phyloP scores from a whole-genome alignment of 2,797 vertebrate species.

The Cercopithecus hamlyni region DNA sequence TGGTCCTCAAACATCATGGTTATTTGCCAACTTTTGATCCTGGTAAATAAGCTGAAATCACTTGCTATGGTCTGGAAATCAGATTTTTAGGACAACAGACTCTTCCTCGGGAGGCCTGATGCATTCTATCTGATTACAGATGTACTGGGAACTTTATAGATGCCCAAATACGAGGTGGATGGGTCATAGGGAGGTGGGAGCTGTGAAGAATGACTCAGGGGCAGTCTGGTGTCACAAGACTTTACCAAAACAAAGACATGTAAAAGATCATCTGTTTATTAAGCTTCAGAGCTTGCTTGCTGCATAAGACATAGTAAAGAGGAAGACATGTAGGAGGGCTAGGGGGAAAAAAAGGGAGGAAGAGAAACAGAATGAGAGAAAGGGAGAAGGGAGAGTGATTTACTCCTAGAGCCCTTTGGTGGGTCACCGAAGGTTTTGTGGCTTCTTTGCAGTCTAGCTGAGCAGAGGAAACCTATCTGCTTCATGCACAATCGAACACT shows the following conservation, averaged over 20 bases:
- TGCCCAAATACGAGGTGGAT: not conserved
- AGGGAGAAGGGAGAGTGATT: not conserved
- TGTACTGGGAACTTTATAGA: not conserved
- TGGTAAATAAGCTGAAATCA: conserved; percentile 53
- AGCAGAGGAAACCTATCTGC: conserved; percentile 38
- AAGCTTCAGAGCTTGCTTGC: conserved; percentile 15
- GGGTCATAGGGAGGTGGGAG: not conserved
- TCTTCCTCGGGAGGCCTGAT: not conserved
- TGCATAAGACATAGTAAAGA: conserved; percentile 13
- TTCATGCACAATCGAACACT: conserved; percentile 71
- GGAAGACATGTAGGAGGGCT: not conserved
- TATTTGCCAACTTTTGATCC: conserved; percentile 46
- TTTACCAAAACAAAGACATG: not conserved
- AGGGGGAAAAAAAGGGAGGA: not conserved
- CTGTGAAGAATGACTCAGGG: not conserved
- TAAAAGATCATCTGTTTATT: not conserved
- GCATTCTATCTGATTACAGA: not conserved
- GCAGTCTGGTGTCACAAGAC: not conserved
- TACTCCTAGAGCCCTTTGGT: not conserved
- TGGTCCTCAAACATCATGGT: not conserved
- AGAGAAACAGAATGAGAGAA: not conserved
- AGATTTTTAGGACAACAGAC: conserved; percentile 41
- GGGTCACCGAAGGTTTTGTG: not conserved
- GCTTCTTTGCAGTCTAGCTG: conserved; percentile 41
- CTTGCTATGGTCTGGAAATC: conserved; percentile 45